These are phyloP conservation scores for Anabas testudineus DNA, from an alignment of 2,797 vertebrate species.

Conservation along the genomic window DNA sequence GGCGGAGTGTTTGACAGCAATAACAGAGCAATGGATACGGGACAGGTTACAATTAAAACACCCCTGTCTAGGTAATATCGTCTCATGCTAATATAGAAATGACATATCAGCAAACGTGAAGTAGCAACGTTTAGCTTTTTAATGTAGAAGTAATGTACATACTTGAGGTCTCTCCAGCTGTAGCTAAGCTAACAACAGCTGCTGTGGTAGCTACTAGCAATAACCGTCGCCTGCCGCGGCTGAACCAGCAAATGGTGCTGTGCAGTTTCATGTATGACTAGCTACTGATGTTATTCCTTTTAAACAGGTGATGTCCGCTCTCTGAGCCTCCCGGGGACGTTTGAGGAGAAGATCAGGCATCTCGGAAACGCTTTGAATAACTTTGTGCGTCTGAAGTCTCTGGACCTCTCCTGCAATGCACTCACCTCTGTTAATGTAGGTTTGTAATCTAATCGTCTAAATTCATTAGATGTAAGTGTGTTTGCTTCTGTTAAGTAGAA, in stretches of 20 bases:
- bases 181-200: slow-evolving; percentile 50
- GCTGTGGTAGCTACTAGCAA: neutral
- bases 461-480: too few species aligned
- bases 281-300: neutral
- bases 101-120: neutral
- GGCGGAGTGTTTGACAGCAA: slow-evolving; percentile 69
- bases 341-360: slow-evolving; percentile 86
- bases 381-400: slow-evolving; percentile 84
- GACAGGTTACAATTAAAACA: slow-evolving; percentile 77
- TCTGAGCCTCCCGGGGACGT: slow-evolving; percentile 85
- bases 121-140: neutral
- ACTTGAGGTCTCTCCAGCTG: neutral
- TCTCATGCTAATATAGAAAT: too few species aligned
- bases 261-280: neutral
- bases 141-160: neutral
- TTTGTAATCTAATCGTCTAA: neutral
- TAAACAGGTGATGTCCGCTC: slow-evolving; percentile 84
- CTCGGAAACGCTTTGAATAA: slow-evolving; percentile 85
- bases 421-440: slow-evolving; percentile 85
- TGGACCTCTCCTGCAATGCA: slow-evolving; percentile 89
- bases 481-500: too few species aligned
- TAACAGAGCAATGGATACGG: slow-evolving; percentile 85
- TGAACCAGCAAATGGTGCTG: neutral
- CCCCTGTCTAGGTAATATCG: slow-evolving; percentile 74
- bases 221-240: neutral